Evolutionary conservation across 2,797 vertebrate species (phyloP), one percentile per base, ranked within the genome.

Genomic region (Danionella dracula): DNA sequence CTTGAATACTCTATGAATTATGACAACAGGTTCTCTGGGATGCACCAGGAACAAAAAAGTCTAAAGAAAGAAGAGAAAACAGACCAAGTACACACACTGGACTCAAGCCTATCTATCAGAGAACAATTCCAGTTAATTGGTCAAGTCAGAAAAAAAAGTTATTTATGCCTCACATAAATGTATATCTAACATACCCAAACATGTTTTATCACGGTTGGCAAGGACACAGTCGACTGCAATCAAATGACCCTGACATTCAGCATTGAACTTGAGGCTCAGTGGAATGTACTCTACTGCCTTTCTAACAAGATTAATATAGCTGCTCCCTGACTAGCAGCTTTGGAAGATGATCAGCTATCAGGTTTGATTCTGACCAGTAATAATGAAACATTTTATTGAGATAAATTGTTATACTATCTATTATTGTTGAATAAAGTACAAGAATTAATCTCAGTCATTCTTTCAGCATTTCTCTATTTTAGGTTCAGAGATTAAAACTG

Each of bases 191-290:
- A 50, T 48, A 44, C 81, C 75, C 72, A 41, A 66, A 78, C 67
- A 67, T 32, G 37, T 49, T 71, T 49, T 16, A 4, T 3, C 50
- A 50, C 41, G 59, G 60, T 67, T 72, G 74, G 78, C 16, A 15
- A 51, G 76, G 68, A 67, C 74, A 68, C 68, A 69, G 77, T 71
- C 75, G 54, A 70, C 61, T 78, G 73, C 73, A 77, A 79, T 61
- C 58, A 59, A 68, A 64, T 76, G 72, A 83, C 76, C 77, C 63
- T 79, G 71, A 66, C 78, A 80, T 84, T 81, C 59, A 68, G 74
- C 69, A 56, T 48, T 84, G 75, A 82, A 83, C 75, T 78, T 74
- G 75, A 66, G 27, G 48, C 48, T 66, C 67, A 78, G 56, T 74
- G 79, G 79, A 86, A 83, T 82, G 82, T 16, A 62, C 48, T 42